Evolutionary conservation across 2,888 invertebrate genomes (phyloP).

Genomic region (Cheilosia grossa): DNA sequence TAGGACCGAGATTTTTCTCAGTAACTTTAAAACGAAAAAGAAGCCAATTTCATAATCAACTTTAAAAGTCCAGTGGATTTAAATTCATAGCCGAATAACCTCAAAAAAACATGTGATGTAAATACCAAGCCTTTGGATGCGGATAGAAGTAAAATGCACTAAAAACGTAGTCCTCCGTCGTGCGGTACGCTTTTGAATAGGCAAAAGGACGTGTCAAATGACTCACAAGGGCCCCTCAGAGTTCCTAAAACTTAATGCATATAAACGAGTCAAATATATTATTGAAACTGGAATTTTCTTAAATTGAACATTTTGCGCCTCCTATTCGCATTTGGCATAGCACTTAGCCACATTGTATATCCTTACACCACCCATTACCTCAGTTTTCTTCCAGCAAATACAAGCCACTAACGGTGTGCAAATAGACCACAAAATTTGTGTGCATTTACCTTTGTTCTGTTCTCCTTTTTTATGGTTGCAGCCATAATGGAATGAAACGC

Average conservation of each 20-base stretch:
- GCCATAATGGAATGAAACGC: conserved; percentile 30
- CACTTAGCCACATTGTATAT: neutral
- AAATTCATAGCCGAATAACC: too few species aligned
- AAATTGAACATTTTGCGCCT: neutral
- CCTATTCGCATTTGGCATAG: neutral
- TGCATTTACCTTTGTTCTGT: conserved; percentile 33
- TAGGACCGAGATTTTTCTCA: too few species aligned
- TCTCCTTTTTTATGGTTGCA: conserved; percentile 32
- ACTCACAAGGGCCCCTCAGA: neutral
- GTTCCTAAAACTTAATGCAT: neutral
- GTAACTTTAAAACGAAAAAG: too few species aligned
- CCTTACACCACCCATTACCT: neutral
- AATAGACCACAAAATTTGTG: conserved; percentile 43
- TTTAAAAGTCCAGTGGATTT: too few species aligned
- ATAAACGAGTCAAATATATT: neutral
- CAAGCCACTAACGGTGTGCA: conserved; percentile 40
- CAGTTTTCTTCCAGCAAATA: conserved; percentile 12
- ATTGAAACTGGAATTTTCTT: neutral
- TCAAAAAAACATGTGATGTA: too few species aligned
- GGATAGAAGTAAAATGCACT: too few species aligned
- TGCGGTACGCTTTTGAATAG: too few species aligned
- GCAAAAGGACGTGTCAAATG: neutral
- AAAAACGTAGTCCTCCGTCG: too few species aligned
- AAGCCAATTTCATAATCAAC: too few species aligned
- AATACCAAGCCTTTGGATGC: too few species aligned